These are phyloP conservation scores for Marcusenius ussheri DNA, from an alignment of 2,113 vertebrate genomes.

Conservation along the genomic window DNA sequence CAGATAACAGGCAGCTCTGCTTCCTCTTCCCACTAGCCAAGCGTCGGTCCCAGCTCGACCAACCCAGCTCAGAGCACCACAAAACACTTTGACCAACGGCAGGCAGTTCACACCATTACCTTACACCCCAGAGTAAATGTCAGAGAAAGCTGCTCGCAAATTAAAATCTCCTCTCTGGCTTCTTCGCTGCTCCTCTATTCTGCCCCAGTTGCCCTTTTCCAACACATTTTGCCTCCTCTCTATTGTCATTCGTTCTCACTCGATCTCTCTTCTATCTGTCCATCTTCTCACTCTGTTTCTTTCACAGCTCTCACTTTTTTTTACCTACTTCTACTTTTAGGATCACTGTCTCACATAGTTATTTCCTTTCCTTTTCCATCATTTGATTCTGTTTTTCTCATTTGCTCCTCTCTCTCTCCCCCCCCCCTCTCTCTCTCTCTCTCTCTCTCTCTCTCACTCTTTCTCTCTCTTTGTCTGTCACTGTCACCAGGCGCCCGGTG, in stretches of 20 bases:
- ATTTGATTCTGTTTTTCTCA: not conserved
- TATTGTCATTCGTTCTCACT: conserved; percentile 35
- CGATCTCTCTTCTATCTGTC: conserved; percentile 22
- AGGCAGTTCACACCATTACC: conserved; percentile 45
- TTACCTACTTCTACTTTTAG: not conserved
- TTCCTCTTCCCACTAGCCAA: not conserved
- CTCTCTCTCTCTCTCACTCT: not conserved
- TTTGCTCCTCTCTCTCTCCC: not conserved
- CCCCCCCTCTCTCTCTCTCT: not conserved
- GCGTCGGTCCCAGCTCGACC: not conserved
- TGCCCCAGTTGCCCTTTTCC: conserved; percentile 10
- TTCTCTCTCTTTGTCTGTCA: not conserved
- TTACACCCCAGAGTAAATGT: conserved; percentile 50
- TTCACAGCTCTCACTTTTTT: not conserved
- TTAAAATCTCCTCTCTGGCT: conserved; percentile 36
- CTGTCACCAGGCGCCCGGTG: conserved; percentile 17
- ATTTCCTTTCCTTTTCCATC: not conserved
- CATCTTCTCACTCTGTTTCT: not conserved
- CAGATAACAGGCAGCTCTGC: conserved; percentile 1
- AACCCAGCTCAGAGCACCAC: conserved; percentile 19
- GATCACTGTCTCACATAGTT: not conserved
- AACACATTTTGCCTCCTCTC: conserved; percentile 35
- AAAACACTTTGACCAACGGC: conserved; percentile 8
- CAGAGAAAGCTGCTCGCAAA: conserved; percentile 51
- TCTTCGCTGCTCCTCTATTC: not conserved